Evolutionary conservation across 2,888 invertebrate species (phyloP).

Genomic region (Tachina lurida): DNA sequence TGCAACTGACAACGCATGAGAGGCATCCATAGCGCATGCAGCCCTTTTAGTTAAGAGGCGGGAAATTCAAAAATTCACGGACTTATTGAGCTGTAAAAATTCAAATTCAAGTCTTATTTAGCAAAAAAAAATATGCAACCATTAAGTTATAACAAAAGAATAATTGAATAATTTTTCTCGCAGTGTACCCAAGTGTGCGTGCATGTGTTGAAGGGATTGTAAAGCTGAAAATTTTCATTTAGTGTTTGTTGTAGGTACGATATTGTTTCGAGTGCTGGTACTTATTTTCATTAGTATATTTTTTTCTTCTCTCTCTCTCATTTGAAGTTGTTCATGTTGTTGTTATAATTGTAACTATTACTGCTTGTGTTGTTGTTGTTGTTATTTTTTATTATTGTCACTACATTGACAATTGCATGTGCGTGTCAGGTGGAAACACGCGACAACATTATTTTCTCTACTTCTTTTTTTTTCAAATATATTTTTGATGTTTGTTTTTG

Average conservation of each 20-base stretch:
- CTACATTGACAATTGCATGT: constrained; percentile 42
- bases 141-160: background rate
- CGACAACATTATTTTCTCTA: constrained; percentile 36
- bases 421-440: constrained; percentile 57
- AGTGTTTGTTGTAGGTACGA: background rate
- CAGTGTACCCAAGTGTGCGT: background rate
- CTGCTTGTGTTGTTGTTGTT: constrained; percentile 1
- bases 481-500: background rate
- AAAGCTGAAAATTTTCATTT: background rate
- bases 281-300: constrained; percentile 23
- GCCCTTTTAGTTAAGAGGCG: too few relatives aligned
- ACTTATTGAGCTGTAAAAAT: too few relatives aligned
- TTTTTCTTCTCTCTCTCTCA: constrained; percentile 1
- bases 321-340: constrained; percentile 20
- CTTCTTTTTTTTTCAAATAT: background rate
- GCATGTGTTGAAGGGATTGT: background rate
- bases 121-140: background rate
- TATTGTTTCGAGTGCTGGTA: constrained; percentile 31
- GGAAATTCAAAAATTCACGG: too few relatives aligned
- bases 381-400: constrained; percentile 26
- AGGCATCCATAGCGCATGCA: too few relatives aligned
- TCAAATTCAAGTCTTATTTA: too few relatives aligned
- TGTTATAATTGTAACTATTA: constrained; percentile 28
- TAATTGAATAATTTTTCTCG: background rate
- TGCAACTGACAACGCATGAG: too few relatives aligned